Conservation (phyloP, 2,888 invertebrate genomes). For the Drosophila cognata region DNA sequence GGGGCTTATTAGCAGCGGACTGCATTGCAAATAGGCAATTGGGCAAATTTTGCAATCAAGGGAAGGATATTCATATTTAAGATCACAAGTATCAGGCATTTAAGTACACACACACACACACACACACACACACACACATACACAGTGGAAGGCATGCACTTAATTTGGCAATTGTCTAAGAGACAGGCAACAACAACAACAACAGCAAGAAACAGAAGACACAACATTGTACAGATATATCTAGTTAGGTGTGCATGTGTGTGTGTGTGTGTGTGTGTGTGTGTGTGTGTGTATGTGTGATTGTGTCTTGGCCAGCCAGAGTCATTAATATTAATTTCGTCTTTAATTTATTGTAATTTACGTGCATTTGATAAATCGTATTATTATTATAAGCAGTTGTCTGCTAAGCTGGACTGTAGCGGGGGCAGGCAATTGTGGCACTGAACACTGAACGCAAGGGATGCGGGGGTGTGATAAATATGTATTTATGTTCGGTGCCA, state of each 20-base stretch:
- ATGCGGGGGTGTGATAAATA: constrained; percentile 5
- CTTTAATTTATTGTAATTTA: constrained; percentile 81
- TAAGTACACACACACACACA: not conserved
- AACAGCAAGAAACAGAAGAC: not conserved
- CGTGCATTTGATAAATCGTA: constrained; percentile 80
- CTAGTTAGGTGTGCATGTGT: not conserved
- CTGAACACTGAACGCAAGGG: not conserved
- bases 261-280: not conserved
- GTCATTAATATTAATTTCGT: constrained; percentile 80
- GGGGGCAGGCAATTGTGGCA: not conserved
- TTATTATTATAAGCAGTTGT: constrained; percentile 77
- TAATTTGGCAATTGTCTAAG: constrained; percentile 75
- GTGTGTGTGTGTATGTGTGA: constrained; percentile 13
- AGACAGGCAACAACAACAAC: constrained; percentile 18
- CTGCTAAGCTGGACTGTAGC: not conserved
- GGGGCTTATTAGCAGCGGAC: constrained; percentile 65
- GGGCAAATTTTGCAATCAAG: constrained; percentile 67
- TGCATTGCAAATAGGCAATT: constrained; percentile 67
- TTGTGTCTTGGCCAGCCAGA: constrained; percentile 55
- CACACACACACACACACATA: constrained; percentile 5
- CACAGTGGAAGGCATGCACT: constrained; percentile 61
- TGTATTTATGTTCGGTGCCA: constrained; percentile 28
- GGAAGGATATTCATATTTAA: constrained; percentile 74
- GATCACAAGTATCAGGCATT: constrained; percentile 36
- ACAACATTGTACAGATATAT: constrained; percentile 9